Evolutionary conservation across 2,888 invertebrate genomes (phyloP), one percentile per base, ranked within the genome.

Genomic region (Stramonita haemastoma): DNA sequence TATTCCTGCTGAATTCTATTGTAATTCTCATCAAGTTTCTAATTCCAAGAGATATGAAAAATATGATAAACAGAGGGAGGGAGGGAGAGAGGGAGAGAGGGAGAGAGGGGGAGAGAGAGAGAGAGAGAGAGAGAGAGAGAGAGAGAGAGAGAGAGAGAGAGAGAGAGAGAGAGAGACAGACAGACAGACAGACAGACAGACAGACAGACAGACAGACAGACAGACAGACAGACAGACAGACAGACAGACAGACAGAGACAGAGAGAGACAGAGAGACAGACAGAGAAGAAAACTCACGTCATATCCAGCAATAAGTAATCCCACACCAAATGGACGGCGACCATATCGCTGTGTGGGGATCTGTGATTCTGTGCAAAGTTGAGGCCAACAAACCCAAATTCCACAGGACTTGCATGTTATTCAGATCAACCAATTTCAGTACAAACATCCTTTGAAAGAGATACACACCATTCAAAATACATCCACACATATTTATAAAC

Each of bases 301-400:
- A 96, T 98, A 99, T 70, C 99, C 99, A 94, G 98, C 98, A 8
- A 99, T 98, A 36, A 99, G 96, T n/a, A 99, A 96, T 0, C 99
- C 99, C 34, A 99, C 99, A 77, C 99, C 99, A 94, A 98, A 98
- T 0, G 99, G 99, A 90, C 99, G 97, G 94, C 99, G 97, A 95
- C 99, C 99, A 94, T 99, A 99, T 91, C 99, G 97, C 96, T 99
- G 99, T 0, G 99, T 99, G 92, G 99, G 99, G 6, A 98, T 97
- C 96, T 98, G 99, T 98, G 99, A 98, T 96, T 99, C 96, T 95
- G 86, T 81, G 19, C n/a, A 26, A 4, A 83, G 89, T 89, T 15
- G 87, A 89, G 87, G 81, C 70, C 22, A 60, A n/a, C n/a, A n/a
- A n/a, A n/a, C n/a, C n/a, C n/a, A n/a, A n/a, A n/a, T n/a, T n/a